phyloP scores from a whole-genome alignment of 2,888 invertebrate species.

The Nymphalis polychloros region DNA sequence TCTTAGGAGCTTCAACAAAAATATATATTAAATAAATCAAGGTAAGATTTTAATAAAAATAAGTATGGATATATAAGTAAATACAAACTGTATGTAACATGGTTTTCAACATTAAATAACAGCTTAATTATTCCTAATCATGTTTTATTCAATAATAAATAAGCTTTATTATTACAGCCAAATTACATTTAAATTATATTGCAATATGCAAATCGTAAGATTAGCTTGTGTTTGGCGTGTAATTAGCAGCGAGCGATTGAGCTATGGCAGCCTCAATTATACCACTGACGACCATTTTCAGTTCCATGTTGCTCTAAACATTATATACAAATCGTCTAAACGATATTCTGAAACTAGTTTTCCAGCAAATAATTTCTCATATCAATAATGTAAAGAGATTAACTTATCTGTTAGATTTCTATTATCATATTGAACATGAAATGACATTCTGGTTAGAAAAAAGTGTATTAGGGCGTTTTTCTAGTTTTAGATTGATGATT shows the following conservation, averaged over 20 bases:
- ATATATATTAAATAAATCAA: too few species aligned
- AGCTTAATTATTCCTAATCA: neutral
- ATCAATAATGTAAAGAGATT: too few species aligned
- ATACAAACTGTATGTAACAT: neutral
- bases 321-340: neutral
- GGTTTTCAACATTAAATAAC: neutral
- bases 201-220: conserved; percentile 28
- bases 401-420: too few species aligned
- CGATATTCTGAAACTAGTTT: too few species aligned
- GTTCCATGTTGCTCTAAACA: neutral
- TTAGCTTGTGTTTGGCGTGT: conserved; percentile 27
- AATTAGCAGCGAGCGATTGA: conserved; percentile 27
- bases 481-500: too few species aligned
- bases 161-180: neutral
- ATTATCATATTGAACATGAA: too few species aligned
- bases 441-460: too few species aligned
- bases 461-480: too few species aligned
- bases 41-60: too few species aligned
- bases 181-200: conserved; percentile 21
- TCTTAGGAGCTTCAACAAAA: too few species aligned
- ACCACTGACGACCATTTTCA: conserved; percentile 6
- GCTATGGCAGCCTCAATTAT: conserved; percentile 23
- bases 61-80: neutral
- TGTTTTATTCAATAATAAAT: neutral
- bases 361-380: too few species aligned